phyloP scores from a whole-genome alignment of 2,888 invertebrate species.

The Monopis laevigella region DNA sequence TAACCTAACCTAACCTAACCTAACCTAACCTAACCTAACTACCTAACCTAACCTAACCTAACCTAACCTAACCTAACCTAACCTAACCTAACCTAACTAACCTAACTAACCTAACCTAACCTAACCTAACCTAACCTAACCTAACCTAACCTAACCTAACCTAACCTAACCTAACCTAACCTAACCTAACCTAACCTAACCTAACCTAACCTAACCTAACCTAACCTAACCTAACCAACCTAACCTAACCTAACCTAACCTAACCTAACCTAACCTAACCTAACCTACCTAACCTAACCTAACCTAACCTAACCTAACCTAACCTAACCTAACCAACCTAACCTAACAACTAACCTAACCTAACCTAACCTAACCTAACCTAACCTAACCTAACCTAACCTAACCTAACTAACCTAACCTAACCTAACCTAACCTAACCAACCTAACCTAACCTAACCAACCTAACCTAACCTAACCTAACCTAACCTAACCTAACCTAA shows the following conservation, averaged over 20 bases:
- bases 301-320: conserved; percentile 10
- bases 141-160: conserved; percentile 12
- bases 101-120: conserved; percentile 15
- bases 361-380: conserved; percentile 15
- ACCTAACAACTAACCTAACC: conserved; percentile 14
- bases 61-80: conserved; percentile 17
- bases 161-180: conserved; percentile 12
- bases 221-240: conserved; percentile 17
- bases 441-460: too few relatives aligned
- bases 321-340: conserved; percentile 10
- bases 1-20: conserved; percentile 14
- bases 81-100: conserved; percentile 16
- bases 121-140: conserved; percentile 8
- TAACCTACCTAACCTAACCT: conserved; percentile 15
- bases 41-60: conserved; percentile 17
- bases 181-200: conserved; percentile 9
- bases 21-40: conserved; percentile 14
- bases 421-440: conserved; percentile 14
- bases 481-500: conserved; percentile 15
- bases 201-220: conserved; percentile 16
- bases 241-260: conserved; percentile 16
- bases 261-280: conserved; percentile 15
- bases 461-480: conserved; percentile 15
- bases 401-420: conserved; percentile 13
- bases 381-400: conserved; percentile 13